A percentile compares a stretch with the other conserved stretches of the same genome.
Conservation (phyloP, 1,140 invertebrate genomes). For the Pseudomyrmex flavicornis region DNA sequence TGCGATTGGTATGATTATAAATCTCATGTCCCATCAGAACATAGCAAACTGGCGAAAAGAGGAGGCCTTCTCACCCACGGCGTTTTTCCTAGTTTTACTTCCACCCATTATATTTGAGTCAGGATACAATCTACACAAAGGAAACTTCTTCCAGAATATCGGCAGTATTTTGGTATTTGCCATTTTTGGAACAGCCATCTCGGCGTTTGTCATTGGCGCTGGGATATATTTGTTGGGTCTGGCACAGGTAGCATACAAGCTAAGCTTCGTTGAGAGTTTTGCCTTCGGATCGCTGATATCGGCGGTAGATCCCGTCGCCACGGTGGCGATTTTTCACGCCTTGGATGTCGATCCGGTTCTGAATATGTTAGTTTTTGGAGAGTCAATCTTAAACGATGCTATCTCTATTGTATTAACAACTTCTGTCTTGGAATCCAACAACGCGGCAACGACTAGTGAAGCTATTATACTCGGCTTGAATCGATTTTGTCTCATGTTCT, state of each 20-base stretch:
- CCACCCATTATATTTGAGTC: slow-evolving; percentile 99
- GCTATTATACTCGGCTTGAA: slow-evolving; percentile 96
- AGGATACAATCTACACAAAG: slow-evolving; percentile 99
- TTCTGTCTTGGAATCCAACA: slow-evolving; percentile 92
- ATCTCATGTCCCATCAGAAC: slow-evolving; percentile 95
- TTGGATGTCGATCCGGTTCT: slow-evolving; percentile 97
- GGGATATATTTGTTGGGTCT: slow-evolving; percentile 97
- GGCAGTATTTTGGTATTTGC: slow-evolving; percentile 98
- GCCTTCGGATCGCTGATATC: slow-evolving; percentile 99
- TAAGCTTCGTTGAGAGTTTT: slow-evolving; percentile 98
- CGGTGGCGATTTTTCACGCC: slow-evolving; percentile 99
- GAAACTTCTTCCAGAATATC: slow-evolving; percentile 99
- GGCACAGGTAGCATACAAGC: slow-evolving; percentile 94
- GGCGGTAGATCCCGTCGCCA: slow-evolving; percentile 99
- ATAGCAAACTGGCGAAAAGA: slow-evolving; percentile 98
- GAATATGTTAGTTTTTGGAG: slow-evolving; percentile 99
- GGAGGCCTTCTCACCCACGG: slow-evolving; percentile 98
- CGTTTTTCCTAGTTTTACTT: slow-evolving; percentile 98
- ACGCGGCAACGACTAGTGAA: slow-evolving; percentile 89
- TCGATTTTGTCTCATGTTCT: slow-evolving; percentile 98
- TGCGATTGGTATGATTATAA: slow-evolving; percentile 95
- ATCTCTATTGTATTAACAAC: slow-evolving; percentile 98
- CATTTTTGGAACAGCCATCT: slow-evolving; percentile 98
- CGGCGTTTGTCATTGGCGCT: slow-evolving; percentile 96
- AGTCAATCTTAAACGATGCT: slow-evolving; percentile 99